Conservation (phyloP, 2,888 invertebrate species). For the Germaria angustata region DNA sequence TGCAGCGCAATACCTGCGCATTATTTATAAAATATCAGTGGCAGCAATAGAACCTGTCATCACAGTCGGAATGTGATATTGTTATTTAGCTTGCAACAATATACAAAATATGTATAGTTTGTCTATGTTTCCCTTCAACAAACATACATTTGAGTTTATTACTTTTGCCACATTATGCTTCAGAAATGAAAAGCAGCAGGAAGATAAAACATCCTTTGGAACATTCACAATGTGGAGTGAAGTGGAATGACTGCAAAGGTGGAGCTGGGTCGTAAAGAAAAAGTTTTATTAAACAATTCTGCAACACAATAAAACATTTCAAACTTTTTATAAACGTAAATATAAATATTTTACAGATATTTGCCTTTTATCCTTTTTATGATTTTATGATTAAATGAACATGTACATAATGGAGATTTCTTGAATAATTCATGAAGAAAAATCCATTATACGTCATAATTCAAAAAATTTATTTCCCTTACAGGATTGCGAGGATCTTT, state of each 20-base stretch:
- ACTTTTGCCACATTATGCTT: not conserved
- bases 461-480: too few relatives aligned
- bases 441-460: too few relatives aligned
- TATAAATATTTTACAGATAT: too few relatives aligned
- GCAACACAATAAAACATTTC: not conserved
- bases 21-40: slow-evolving; percentile 29
- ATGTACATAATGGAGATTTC: too few relatives aligned
- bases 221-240: too few relatives aligned
- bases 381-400: too few relatives aligned
- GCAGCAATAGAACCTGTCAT: not conserved
- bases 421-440: too few relatives aligned
- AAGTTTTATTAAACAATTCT: slow-evolving; percentile 8
- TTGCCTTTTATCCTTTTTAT: too few relatives aligned
- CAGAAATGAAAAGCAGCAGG: not conserved
- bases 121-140: not conserved
- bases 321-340: not conserved
- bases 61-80: slow-evolving; percentile 37
- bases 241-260: too few relatives aligned
- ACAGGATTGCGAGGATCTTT: too few relatives aligned
- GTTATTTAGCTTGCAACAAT: slow-evolving; percentile 19
- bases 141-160: not conserved
- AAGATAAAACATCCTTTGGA: not conserved
- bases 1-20: not conserved
- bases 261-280: not conserved
- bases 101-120: too few relatives aligned